Evolutionary conservation across 2,888 invertebrate species (phyloP), one percentile per base, ranked within the genome.

Genomic region (Cecidostiba fungosa): DNA sequence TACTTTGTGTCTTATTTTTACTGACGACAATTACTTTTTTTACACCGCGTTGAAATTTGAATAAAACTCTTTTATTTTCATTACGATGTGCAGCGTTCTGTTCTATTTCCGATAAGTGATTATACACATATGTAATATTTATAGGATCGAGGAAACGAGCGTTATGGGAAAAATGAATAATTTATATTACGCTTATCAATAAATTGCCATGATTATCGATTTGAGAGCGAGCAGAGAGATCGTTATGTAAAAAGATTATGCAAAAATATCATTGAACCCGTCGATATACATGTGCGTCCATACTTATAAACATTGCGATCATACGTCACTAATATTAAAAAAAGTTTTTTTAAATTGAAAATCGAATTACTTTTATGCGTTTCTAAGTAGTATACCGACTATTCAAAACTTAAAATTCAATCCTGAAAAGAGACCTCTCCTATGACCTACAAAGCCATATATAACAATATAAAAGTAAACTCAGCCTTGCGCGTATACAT

Each of bases 231-330:
- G 32, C 26, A 43, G 43, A 82, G 12, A 59, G 36, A 62, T 23
- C 0, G 77, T 85, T 82, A 62, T 10, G 54, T 78, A 85, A 85
- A 77, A 54, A 26, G n/a, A n/a, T 85, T 82, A 76, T 16, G 59
- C 79, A 85, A 85, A 84, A 85, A 69, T 85, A 32, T 43, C 54
- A 19, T 78, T 78, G 73, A 80, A 62, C 72, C 47, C 39, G 43
- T 54, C 19, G 26, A 43, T 8, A 1, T 50, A 50, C 16, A 50
- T 47, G 39, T 3, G 5, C 6, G 32, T 32, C 1, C 4, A 1
- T n/a, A 47, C 23, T 23, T n/a, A 76, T 26, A 14, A 82, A 76
- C 19, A 69, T 79, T 62, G 29, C n/a, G n/a, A n/a, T n/a, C n/a
- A n/a, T n/a, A n/a, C n/a, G n/a, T n/a, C n/a, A n/a, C n/a, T n/a